phyloP scores from a whole-genome alignment of 2,888 invertebrate genomes.

The Liposcelis brunnea region DNA sequence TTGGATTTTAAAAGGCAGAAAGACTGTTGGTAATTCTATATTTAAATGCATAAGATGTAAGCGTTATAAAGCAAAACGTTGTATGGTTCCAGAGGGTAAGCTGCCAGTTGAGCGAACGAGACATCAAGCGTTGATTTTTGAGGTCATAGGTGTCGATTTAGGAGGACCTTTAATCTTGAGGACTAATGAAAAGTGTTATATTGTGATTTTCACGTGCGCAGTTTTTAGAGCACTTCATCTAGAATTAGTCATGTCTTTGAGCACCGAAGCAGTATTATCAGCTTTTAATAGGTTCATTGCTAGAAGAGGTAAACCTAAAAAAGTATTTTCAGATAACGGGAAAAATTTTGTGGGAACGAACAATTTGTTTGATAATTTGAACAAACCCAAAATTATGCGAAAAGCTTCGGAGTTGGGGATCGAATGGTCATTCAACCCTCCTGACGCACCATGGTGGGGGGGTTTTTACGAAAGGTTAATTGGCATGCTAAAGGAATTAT shows the following conservation, averaged over 20 bases:
- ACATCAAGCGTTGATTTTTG: too few species aligned
- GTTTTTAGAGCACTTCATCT: conserved; percentile 20
- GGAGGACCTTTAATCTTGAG: too few species aligned
- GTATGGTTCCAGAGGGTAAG: too few species aligned
- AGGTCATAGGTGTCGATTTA: too few species aligned
- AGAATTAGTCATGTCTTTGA: conserved; percentile 17
- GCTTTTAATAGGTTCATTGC: conserved; percentile 17
- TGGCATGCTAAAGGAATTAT: conserved; percentile 22
- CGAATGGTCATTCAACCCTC: conserved; percentile 22
- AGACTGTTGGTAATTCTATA: too few species aligned
- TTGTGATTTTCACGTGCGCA: conserved; percentile 22
- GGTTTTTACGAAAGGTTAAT: conserved; percentile 27
- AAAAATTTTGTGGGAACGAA: conserved; percentile 17
- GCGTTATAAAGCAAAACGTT: too few species aligned
- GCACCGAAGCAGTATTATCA: conserved; percentile 17
- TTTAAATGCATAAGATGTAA: too few species aligned
- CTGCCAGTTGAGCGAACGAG: too few species aligned
- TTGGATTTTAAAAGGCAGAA: too few species aligned
- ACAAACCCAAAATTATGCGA: too few species aligned
- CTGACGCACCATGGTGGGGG: conserved; percentile 26
- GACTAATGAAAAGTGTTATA: too few species aligned
- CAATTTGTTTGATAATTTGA: conserved; percentile 7
- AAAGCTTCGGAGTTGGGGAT: neutral
- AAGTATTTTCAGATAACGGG: conserved; percentile 20
- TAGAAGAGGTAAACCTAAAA: conserved; percentile 16